Conservation (phyloP, 2,113 vertebrate genomes). For the Abramis brama region DNA sequence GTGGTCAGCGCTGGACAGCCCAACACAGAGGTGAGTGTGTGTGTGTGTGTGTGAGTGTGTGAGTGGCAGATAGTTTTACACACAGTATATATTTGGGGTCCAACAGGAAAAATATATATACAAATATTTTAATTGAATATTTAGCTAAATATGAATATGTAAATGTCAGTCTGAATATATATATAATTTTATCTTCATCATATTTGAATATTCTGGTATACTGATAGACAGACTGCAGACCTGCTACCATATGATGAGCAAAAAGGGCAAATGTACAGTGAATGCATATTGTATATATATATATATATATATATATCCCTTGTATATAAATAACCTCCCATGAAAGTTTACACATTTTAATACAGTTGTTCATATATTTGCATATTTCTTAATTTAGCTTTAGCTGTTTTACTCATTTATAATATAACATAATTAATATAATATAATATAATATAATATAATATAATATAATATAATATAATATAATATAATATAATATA, state of each 20-base stretch:
- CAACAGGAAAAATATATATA: background rate
- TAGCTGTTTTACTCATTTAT: background rate
- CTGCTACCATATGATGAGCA: too few relatives aligned
- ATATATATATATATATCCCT: too few relatives aligned
- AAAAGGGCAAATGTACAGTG: too few relatives aligned
- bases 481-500: background rate
- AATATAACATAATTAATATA: background rate
- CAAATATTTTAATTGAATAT: background rate
- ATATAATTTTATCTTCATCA: conserved; percentile 38
- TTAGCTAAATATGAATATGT: conserved; percentile 59
- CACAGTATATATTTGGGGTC: too few relatives aligned
- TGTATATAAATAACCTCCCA: too few relatives aligned
- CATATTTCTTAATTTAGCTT: background rate
- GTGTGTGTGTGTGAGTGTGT: conserved; percentile 53
- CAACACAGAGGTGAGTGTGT: conserved; percentile 29
- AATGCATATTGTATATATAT: too few relatives aligned
- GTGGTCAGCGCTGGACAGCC: conserved; percentile 77
- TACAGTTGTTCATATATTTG: too few relatives aligned
- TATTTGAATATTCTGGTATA: background rate
- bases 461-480: too few relatives aligned
- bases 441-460: too few relatives aligned
- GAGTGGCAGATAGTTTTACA: conserved; percentile 51
- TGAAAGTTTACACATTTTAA: too few relatives aligned
- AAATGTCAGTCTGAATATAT: conserved; percentile 62
- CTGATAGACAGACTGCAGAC: background rate